These are phyloP conservation scores for Ochlodes sylvanus DNA, from an alignment of 2,888 invertebrate species.

Conservation along the genomic window DNA sequence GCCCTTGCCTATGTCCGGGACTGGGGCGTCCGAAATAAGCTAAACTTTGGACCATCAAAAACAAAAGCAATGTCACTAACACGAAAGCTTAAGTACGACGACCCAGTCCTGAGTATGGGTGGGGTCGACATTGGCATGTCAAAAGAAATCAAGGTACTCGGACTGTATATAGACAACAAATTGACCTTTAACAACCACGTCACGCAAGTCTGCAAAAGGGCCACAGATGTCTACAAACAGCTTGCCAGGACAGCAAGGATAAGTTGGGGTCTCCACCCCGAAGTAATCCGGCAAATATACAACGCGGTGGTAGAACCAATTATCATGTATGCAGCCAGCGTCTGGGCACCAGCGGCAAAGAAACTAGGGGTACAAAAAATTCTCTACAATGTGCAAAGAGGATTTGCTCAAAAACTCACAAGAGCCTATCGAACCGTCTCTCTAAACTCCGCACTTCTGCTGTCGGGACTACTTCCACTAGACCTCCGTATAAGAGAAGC, in stretches of 20 bases:
- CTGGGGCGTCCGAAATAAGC: conserved; percentile 5
- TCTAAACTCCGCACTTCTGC: neutral
- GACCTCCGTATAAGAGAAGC: conserved; percentile 7
- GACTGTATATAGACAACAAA: conserved; percentile 2
- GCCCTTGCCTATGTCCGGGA: neutral
- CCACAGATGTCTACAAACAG: neutral
- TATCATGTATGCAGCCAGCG: conserved; percentile 8
- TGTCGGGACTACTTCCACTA: neutral
- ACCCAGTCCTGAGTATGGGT: too few relatives aligned
- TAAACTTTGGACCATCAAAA: conserved; percentile 7
- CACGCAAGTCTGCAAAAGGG: neutral
- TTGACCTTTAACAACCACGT: conserved; percentile 15
- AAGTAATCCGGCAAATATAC: neutral
- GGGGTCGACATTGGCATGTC: too few relatives aligned
- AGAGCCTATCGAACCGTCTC: conserved; percentile 6
- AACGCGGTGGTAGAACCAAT: neutral
- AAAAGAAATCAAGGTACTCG: conserved; percentile 11
- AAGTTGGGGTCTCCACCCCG: too few relatives aligned
- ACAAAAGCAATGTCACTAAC: conserved; percentile 2
- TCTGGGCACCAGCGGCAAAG: neutral
- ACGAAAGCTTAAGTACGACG: conserved; percentile 3
- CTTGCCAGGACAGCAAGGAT: too few relatives aligned
- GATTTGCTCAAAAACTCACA: neutral
- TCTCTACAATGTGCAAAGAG: neutral
- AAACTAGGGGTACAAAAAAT: neutral